Conservation (phyloP, 1,140 invertebrate species). For the Drosophila erecta region DNA sequence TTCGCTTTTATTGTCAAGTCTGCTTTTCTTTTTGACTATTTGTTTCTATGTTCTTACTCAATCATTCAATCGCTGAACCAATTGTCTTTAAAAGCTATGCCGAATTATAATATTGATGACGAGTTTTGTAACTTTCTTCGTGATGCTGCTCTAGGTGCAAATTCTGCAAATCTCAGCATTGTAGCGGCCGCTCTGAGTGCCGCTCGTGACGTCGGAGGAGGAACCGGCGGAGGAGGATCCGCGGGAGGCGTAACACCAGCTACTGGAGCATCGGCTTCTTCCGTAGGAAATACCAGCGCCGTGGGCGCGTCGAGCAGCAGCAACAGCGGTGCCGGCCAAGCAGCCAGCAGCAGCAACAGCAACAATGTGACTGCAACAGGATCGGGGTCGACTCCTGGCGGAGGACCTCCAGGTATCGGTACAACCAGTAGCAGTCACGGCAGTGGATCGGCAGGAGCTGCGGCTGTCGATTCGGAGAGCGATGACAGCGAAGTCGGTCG, state of each 20-base stretch:
- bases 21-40: conserved; percentile 9
- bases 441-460: conserved; percentile 26
- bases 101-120: conserved; percentile 36
- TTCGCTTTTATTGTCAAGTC: conserved; percentile 2
- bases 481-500: conserved; percentile 96
- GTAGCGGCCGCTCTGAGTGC: conserved; percentile 68
- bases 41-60: conserved; percentile 15
- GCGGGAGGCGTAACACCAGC: conserved; percentile 11
- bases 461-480: conserved; percentile 86
- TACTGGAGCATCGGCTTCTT: conserved; percentile 23
- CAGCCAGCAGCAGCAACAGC: conserved; percentile 54
- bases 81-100: conserved; percentile 22
- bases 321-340: conserved; percentile 56
- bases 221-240: conserved; percentile 22
- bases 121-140: conserved; percentile 8
- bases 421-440: conserved; percentile 22
- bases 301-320: conserved; percentile 67
- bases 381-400: conserved; percentile 33
- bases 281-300: conserved; percentile 55
- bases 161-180: conserved; percentile 70
- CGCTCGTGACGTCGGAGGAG: conserved; percentile 54
- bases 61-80: not conserved
- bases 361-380: conserved; percentile 50
- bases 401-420: conserved; percentile 16
- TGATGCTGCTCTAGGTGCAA: conserved; percentile 47